Conservation (phyloP, 2,797 vertebrate genomes). For the Diplodus puntazzo region DNA sequence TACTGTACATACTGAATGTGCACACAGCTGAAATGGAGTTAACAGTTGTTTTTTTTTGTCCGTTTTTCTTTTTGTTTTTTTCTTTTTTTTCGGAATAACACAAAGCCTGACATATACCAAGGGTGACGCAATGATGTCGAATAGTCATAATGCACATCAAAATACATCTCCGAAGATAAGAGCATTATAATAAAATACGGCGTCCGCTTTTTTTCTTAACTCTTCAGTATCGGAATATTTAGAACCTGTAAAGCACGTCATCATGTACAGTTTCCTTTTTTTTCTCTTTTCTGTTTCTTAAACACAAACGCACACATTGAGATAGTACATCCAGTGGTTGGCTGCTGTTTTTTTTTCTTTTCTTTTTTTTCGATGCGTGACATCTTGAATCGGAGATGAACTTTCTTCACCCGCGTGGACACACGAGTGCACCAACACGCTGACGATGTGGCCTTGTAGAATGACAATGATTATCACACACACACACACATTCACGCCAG, state of each 20-base stretch:
- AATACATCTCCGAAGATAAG: conserved; percentile 85
- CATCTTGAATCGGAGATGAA: conserved; percentile 63
- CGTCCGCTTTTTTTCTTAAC: conserved; percentile 67
- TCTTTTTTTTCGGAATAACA: conserved; percentile 72
- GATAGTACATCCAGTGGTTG: conserved; percentile 74
- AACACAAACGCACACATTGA: conserved; percentile 83
- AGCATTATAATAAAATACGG: conserved; percentile 88
- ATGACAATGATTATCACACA: conserved; percentile 63
- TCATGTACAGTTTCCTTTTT: conserved; percentile 77
- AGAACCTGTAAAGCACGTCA: conserved; percentile 82
- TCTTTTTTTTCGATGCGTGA: conserved; percentile 39
- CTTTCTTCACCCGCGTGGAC: conserved; percentile 58
- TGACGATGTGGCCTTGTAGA: conserved; percentile 60
- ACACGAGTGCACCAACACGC: conserved; percentile 62
- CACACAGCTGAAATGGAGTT: conserved; percentile 65
- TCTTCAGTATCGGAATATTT: conserved; percentile 80
- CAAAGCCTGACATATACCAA: conserved; percentile 80
- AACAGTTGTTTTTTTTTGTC: conserved; percentile 52
- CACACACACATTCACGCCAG: conserved; percentile 21
- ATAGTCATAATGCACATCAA: conserved; percentile 86
- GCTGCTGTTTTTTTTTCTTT: conserved; percentile 53
- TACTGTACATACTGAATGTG: conserved; percentile 73
- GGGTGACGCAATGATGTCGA: conserved; percentile 76
- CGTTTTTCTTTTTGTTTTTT: conserved; percentile 23
- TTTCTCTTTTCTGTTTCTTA: conserved; percentile 64